Percentiles rank a stretch among this genome's conserved stretches.
Evolutionary conservation across 2,797 vertebrate species (phyloP).

Genomic region (Eutrigla gurnardus): DNA sequence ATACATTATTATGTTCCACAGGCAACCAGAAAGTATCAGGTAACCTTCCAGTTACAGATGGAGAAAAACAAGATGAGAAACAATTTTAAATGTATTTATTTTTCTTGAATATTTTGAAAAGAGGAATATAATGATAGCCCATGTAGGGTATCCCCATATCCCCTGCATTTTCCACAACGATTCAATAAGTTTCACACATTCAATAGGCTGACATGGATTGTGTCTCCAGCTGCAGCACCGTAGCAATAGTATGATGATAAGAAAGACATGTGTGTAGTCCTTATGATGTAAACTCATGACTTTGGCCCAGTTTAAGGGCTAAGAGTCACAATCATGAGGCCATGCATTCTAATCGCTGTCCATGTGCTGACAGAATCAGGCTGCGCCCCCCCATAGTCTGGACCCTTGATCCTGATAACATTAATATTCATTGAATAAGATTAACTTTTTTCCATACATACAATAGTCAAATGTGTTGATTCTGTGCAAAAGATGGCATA

Average conservation of each 20-base stretch:
- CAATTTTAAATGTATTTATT: no score
- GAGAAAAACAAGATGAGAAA: neutral
- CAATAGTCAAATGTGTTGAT: neutral
- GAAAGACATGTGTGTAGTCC: constrained; percentile 18
- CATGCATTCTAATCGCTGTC: constrained; percentile 64
- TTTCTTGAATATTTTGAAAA: neutral
- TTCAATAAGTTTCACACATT: constrained; percentile 1
- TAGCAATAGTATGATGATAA: neutral
- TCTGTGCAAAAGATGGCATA: neutral
- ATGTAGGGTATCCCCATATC: neutral
- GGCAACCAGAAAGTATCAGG: neutral
- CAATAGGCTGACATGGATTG: constrained; percentile 15
- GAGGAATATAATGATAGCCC: neutral
- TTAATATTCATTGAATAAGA: constrained; percentile 31
- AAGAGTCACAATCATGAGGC: constrained; percentile 59
- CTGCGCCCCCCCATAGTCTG: constrained; percentile 37
- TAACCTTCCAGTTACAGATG: neutral
- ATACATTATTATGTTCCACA: neutral
- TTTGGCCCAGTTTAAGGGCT: constrained; percentile 68
- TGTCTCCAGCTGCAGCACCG: neutral
- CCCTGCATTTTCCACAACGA: neutral
- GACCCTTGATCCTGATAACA: constrained; percentile 34
- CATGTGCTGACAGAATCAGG: constrained; percentile 78
- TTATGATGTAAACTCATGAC: constrained; percentile 47
- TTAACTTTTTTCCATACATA: neutral